Conservation (phyloP, 2,888 invertebrate species). For the Tinea semifulvella region DNA sequence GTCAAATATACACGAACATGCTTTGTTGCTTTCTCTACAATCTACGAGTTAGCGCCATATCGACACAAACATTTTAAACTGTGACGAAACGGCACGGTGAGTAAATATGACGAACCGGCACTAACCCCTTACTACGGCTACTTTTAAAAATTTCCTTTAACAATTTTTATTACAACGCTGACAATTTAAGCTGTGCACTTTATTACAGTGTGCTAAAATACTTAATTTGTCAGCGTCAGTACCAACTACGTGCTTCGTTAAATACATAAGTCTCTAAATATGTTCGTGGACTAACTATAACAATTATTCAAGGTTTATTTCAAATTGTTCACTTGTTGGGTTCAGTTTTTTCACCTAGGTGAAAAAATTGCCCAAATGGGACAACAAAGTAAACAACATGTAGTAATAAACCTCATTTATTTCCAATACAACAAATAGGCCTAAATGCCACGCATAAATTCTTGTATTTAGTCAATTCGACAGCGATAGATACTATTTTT, state of each 20-base stretch:
- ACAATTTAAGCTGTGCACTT: no score
- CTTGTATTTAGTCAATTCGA: constrained; percentile 3
- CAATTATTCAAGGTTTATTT: not conserved
- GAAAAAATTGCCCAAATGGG: not conserved
- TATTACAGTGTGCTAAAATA: no score
- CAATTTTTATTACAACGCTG: no score
- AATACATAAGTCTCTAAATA: not conserved
- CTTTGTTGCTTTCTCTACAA: no score
- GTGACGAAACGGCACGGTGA: not conserved
- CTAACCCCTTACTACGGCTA: not conserved
- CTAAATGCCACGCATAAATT: constrained; percentile 7
- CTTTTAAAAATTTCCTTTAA: constrained; percentile 3
- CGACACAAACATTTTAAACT: not conserved
- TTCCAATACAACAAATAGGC: constrained; percentile 7
- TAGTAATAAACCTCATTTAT: not conserved
- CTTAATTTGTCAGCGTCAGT: no score
- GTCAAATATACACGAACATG: no score
- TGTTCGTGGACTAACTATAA: constrained; percentile 7
- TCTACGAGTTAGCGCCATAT: not conserved
- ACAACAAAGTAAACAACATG: not conserved
- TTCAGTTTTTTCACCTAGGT: not conserved
- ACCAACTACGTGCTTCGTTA: constrained; percentile 6
- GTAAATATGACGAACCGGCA: not conserved
- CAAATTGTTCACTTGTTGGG: not conserved
- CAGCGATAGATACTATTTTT: not conserved